These are phyloP conservation scores for Sciurus vulgaris DNA, from an alignment of 2,797 vertebrate species.

Conservation along the genomic window DNA sequence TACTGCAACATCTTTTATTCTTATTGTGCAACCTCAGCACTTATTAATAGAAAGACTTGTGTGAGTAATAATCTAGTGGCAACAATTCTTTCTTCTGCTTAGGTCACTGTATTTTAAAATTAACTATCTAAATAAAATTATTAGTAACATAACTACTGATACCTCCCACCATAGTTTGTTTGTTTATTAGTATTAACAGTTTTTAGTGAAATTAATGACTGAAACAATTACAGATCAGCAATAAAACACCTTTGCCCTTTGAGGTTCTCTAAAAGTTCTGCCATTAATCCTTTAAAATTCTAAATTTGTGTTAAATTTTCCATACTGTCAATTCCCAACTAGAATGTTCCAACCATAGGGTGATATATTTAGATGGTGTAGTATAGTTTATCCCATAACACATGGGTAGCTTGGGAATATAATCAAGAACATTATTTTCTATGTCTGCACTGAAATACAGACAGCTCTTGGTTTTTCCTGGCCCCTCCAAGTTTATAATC, in stretches of 20 bases:
- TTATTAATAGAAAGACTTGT: conserved; percentile 85
- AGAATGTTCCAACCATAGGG: background rate
- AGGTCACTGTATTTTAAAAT: conserved; percentile 79
- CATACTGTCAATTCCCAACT: background rate
- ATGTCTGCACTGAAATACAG: background rate
- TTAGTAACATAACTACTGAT: background rate
- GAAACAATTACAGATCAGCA: background rate
- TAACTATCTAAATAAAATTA: conserved; percentile 79
- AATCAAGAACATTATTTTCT: conserved; percentile 17
- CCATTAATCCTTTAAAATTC: background rate
- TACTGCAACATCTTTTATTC: conserved; percentile 80
- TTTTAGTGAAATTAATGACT: conserved; percentile 39
- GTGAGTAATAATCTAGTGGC: conserved; percentile 83
- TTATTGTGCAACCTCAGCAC: conserved; percentile 84
- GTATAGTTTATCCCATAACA: conserved; percentile 3
- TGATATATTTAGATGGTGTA: background rate
- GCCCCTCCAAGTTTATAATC: background rate
- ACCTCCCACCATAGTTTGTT: background rate
- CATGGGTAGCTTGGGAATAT: background rate
- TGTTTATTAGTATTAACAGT: background rate
- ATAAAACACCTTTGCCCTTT: background rate
- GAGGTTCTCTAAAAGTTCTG: conserved; percentile 5
- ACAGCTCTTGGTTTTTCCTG: background rate
- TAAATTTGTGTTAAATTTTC: background rate
- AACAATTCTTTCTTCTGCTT: conserved; percentile 75